A percentile compares a stretch with the other conserved stretches of the same genome.
Evolutionary conservation across 2,888 invertebrate species (phyloP).

Genomic region (Coremacera marginata): DNA sequence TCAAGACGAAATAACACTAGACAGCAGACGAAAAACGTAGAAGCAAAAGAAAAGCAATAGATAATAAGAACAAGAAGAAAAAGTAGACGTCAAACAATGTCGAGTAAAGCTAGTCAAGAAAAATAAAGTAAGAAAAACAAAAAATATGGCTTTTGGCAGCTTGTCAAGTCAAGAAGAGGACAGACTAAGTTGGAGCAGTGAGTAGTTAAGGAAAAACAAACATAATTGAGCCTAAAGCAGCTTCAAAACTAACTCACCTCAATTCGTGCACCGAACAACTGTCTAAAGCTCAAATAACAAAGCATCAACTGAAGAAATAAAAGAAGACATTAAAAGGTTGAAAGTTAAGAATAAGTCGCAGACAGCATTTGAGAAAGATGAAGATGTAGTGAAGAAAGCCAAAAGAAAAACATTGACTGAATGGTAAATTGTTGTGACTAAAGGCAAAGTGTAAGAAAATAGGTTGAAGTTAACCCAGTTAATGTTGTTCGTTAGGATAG

Average conservation of each 20-base stretch:
- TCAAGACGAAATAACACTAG: constrained; percentile 20
- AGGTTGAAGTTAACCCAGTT: too few species aligned
- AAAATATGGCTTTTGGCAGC: constrained; percentile 43
- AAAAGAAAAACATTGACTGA: too few species aligned
- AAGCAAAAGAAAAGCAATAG: neutral
- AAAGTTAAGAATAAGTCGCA: constrained; percentile 38
- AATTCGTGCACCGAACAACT: neutral
- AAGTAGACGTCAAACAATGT: neutral
- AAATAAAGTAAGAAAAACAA: constrained; percentile 25
- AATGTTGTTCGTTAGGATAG: too few species aligned
- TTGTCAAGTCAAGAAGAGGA: constrained; percentile 26
- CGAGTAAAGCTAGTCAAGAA: neutral
- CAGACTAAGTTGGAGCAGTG: neutral
- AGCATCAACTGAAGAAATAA: constrained; percentile 26
- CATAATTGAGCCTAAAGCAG: neutral
- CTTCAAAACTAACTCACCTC: neutral
- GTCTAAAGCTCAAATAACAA: neutral
- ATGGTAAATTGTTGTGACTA: too few species aligned
- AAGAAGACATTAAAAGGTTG: constrained; percentile 40
- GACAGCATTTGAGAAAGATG: neutral
- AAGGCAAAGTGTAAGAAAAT: too few species aligned
- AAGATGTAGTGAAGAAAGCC: neutral
- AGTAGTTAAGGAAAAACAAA: neutral
- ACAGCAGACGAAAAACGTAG: constrained; percentile 8
- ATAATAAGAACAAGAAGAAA: neutral